Percentiles rank a stretch among this genome's conserved stretches.
These are phyloP conservation scores for Glossosoma conforme DNA, from an alignment of 1,140 invertebrate genomes.

Conservation along the genomic window DNA sequence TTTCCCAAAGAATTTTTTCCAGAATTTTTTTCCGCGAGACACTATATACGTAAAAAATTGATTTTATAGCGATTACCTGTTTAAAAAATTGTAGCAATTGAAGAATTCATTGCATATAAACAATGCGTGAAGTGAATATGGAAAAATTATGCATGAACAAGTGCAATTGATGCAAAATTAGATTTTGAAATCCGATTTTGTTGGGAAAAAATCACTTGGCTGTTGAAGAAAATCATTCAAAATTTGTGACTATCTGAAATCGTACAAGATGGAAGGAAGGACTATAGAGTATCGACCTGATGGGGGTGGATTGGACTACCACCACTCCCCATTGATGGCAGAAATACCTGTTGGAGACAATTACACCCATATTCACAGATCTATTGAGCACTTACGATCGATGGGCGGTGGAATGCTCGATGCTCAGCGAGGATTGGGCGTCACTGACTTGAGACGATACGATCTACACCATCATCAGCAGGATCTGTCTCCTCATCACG, in stretches of 20 bases:
- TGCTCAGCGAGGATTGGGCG: constrained; percentile 47
- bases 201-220: background rate
- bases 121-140: too few relatives aligned
- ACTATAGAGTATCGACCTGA: constrained; percentile 54
- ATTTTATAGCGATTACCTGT: background rate
- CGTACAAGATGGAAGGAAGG: constrained; percentile 58
- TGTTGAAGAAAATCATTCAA: too few relatives aligned
- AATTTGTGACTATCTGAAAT: too few relatives aligned
- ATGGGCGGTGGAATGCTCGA: constrained; percentile 53
- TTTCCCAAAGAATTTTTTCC: too few relatives aligned
- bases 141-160: too few relatives aligned
- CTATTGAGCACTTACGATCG: constrained; percentile 61
- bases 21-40: too few relatives aligned
- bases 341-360: constrained; percentile 55
- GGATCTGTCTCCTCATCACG: constrained; percentile 37
- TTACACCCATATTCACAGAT: constrained; percentile 60
- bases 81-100: background rate
- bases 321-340: constrained; percentile 57
- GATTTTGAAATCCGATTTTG: too few relatives aligned
- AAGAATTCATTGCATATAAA: background rate
- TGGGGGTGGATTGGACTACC: constrained; percentile 53
- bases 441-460: constrained; percentile 49
- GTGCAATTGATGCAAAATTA: too few relatives aligned
- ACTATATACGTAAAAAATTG: too few relatives aligned
- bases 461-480: constrained; percentile 46